Evolutionary conservation across 2,888 invertebrate species (phyloP), one percentile per base, ranked within the genome.

Genomic region (Athalia cordata): DNA sequence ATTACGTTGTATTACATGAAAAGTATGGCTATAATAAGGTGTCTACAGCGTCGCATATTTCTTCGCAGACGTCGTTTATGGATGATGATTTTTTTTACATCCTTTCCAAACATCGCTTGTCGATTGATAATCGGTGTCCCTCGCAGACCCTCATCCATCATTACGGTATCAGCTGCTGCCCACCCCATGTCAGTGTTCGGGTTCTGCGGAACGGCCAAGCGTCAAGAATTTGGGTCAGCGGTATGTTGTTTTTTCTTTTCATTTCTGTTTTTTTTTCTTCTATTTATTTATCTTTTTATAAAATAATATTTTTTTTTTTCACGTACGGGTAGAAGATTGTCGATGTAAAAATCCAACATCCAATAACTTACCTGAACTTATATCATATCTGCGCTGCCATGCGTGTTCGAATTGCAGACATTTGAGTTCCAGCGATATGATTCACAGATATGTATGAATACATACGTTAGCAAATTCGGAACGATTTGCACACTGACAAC

Each of bases 111-210:
- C 75, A 75, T 78, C 67, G 78, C 76, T 67, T 77, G 76, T 79
- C 79, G 80, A 84, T 81, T 81, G 83, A 82, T 82, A 83, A 83
- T 84, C 82, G 82, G 81, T 84, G 85, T 85, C 85, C 80, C 80
- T 77, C 81, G 81, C 85, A 86, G 86, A 83, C 82, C 81, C 80
- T 83, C 85, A 87, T 87, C 86, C 82, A 87, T 87, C 87, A 87
- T 83, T 81, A 81, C 80, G 78, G 80, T 84, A 86, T 86, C 87
- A 81, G 82, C 81, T 81, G 84, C 83, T 81, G 84, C 83, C 84
- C 80, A 81, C 79, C 79, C 79, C 80, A 75, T 50, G 75, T 75
- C 64, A 64, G 62, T 29, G 29, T 29, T 62, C 75, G 75, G 45
- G 50, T 50, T 75, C 50, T 57, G 75, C n/a, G 75, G 15, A 75